Conservation (phyloP, 2,113 vertebrate genomes). For the Donacobius atricapilla region DNA sequence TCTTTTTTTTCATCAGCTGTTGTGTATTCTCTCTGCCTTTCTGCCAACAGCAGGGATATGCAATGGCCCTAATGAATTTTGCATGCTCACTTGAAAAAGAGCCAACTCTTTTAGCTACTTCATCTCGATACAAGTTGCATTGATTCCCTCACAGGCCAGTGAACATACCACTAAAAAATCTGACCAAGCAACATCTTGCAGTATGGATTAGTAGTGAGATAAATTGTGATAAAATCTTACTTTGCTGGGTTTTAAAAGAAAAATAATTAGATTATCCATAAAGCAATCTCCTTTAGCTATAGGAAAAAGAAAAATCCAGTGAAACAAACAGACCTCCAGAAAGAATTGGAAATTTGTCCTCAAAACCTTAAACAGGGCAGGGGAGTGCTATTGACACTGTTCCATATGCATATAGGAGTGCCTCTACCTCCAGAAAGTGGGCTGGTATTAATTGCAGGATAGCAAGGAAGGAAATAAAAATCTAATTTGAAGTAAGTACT, state of each 20-base stretch:
- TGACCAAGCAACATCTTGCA: not conserved
- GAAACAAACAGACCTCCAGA: not conserved
- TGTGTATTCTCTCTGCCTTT: not conserved
- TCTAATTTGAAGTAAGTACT: not conserved
- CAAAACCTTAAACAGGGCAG: not conserved
- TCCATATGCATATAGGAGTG: rapidly evolving
- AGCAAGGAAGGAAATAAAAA: not conserved
- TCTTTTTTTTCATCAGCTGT: not conserved
- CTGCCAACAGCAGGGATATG: not conserved
- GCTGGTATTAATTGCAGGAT: not conserved
- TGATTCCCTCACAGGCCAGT: not conserved
- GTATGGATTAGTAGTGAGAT: not conserved
- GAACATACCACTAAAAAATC: not conserved
- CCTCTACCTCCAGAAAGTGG: not conserved
- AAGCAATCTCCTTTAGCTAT: not conserved
- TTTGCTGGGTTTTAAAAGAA: not conserved
- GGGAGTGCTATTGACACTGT: not conserved
- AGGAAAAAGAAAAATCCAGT: not conserved
- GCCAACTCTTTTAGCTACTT: not conserved
- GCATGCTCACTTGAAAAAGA: not conserved
- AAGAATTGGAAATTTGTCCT: not conserved
- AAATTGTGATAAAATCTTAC: not conserved
- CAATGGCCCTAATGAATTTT: not conserved
- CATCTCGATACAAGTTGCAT: not conserved
- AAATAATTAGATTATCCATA: not conserved